Evolutionary conservation across 2,888 invertebrate genomes (phyloP).

Genomic region (Yponomeuta sedellus): DNA sequence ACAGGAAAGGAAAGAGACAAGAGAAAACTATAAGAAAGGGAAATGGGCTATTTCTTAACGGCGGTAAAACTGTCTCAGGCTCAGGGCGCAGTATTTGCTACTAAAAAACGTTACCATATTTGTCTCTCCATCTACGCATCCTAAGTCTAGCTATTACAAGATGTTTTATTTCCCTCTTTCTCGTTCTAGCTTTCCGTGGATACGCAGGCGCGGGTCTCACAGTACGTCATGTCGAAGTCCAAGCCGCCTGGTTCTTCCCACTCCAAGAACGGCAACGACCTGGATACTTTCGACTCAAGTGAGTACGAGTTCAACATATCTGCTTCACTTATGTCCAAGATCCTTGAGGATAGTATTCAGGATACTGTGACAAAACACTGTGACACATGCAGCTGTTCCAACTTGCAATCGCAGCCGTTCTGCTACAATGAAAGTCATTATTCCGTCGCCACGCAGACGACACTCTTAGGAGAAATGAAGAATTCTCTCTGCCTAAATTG

Average conservation of each 20-base stretch:
- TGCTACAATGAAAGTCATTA: conserved; percentile 74
- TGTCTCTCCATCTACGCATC: too few species aligned
- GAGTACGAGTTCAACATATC: conserved; percentile 84
- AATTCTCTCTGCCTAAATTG: conserved; percentile 78
- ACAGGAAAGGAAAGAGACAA: too few species aligned
- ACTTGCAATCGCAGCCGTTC: conserved; percentile 70
- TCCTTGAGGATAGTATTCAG: conserved; percentile 90
- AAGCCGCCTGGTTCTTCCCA: conserved; percentile 73
- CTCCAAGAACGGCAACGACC: conserved; percentile 52
- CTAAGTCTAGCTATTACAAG: too few species aligned
- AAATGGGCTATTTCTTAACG: too few species aligned
- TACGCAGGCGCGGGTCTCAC: conserved; percentile 92
- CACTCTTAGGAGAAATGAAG: conserved; percentile 62
- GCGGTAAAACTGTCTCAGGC: too few species aligned
- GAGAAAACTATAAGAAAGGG: too few species aligned
- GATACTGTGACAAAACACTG: conserved; percentile 89
- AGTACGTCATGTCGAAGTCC: conserved; percentile 82
- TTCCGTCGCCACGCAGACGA: conserved; percentile 80
- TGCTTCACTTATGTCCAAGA: conserved; percentile 93
- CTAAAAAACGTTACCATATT: too few species aligned
- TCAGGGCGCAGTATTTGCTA: too few species aligned
- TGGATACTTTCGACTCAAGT: conserved; percentile 74
- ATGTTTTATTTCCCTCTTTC: not conserved
- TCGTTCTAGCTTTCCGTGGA: conserved; percentile 88
- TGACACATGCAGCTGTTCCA: conserved; percentile 86